Evolutionary conservation across 2,797 vertebrate genomes (phyloP), one percentile per base, ranked within the genome.

Genomic region (Gymnoscopelus braueri): DNA sequence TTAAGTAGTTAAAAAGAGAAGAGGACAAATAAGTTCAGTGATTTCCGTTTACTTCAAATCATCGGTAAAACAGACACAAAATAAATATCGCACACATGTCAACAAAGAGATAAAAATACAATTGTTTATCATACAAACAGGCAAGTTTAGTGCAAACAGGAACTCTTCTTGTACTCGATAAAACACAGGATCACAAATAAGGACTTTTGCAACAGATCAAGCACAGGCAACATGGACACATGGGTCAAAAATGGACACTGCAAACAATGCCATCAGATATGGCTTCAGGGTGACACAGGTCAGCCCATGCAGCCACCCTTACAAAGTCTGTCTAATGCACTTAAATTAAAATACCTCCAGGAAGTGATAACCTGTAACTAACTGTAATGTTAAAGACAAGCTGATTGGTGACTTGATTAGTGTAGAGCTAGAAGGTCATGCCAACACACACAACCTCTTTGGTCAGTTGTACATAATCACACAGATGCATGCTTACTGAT

Each of bases 71-170:
- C 85, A 89, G 83, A 90, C 85, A 87, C 83, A 87, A 87, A 86
- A 79, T 77, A 80, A 87, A 85, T 90, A 90, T 77, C 85, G 67
- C 89, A 92, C 88, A 88, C 92, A 65, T 81, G 79, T 85, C 75
- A 90, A 86, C 75, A 84, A 65, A 76, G 66, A 88, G 79, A 81
- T 88, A 89, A 75, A 91, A 93, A 93, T 89, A 77, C 85, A 92
- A 76, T 74, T 69, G 81, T 76, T 67, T 69, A 65, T 87, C 39
- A 88, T 91, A 92, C 92, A 92, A 92, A 93, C 90, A 94, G 87
- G 88, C 87, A 79, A 80, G 82, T 90, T 88, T 71, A 93, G 91
- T 94, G 93, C 92, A 94, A 93, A 91, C 89, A 73, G 58, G 53
- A 72, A 75, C 52, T 74, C 48, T 61, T 67, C 63, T 77, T 65